A percentile compares a stretch with the other conserved stretches of the same genome.
Conservation (phyloP, 2,113 vertebrate genomes). For the Artemisiospiza belli region DNA sequence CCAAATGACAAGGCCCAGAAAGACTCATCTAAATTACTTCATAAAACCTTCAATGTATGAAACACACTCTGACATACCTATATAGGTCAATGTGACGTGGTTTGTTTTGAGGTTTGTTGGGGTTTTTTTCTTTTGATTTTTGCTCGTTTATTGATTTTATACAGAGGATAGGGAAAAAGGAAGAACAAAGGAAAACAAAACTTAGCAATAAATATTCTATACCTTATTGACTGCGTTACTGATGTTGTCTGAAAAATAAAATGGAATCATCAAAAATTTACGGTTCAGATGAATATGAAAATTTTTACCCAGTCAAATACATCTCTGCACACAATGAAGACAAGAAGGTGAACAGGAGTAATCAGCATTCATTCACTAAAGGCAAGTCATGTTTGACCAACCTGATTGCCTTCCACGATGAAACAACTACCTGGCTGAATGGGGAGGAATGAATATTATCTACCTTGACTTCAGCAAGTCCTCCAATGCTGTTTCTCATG, state of each 20-base stretch:
- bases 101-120: background rate
- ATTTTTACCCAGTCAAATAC: background rate
- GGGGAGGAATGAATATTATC: no score
- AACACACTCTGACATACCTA: background rate
- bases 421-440: background rate
- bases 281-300: background rate
- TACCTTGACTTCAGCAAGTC: no score
- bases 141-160: background rate
- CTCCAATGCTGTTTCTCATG: no score
- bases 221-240: background rate
- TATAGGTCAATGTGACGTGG: background rate
- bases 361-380: background rate
- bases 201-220: background rate
- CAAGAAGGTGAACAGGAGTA: background rate
- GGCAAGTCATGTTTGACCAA: background rate
- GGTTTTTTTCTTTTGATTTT: background rate
- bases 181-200: background rate
- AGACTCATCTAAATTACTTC: background rate
- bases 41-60: background rate
- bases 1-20: background rate
- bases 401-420: rapidly evolving
- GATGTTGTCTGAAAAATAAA: background rate
- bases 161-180: rapidly evolving
- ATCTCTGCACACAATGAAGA: background rate
- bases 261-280: background rate